Evolutionary conservation across 2,113 vertebrate genomes (phyloP).

Genomic region (Boleophthalmus pectinirostris): DNA sequence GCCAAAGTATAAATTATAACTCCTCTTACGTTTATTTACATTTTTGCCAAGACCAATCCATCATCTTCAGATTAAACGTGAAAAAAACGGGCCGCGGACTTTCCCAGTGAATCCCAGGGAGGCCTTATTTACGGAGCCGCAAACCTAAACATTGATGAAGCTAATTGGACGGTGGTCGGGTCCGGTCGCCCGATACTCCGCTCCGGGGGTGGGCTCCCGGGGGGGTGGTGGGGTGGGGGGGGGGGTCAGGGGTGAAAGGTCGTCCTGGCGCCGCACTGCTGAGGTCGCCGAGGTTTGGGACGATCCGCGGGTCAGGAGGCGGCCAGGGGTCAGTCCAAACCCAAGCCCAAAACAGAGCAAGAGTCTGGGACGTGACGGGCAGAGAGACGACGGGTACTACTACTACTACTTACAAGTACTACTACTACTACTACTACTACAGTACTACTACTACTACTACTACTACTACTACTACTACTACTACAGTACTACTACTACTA

Average conservation of each 20-base stretch:
- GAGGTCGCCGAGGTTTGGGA: constrained; percentile 35
- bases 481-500: too few relatives aligned
- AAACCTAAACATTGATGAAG: neutral
- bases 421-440: too few relatives aligned
- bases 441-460: too few relatives aligned
- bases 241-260: constrained; percentile 56
- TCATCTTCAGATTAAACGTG: neutral
- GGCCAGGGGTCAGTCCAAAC: neutral
- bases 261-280: constrained; percentile 50
- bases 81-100: neutral
- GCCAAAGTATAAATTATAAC: neutral
- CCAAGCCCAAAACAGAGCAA: neutral
- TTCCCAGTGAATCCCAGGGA: neutral
- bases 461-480: too few relatives aligned
- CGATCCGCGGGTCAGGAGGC: neutral
- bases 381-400: neutral
- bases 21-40: neutral
- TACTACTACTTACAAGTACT: too few relatives aligned
- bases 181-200: neutral
- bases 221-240: too few relatives aligned
- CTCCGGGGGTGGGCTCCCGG: constrained; percentile 41
- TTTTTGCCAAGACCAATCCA: neutral
- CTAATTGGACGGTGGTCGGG: neutral
- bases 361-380: neutral
- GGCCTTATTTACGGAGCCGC: neutral